Evolutionary conservation across 2,113 vertebrate genomes (phyloP), one percentile per base, ranked within the genome.

Genomic region (Vidua macroura): DNA sequence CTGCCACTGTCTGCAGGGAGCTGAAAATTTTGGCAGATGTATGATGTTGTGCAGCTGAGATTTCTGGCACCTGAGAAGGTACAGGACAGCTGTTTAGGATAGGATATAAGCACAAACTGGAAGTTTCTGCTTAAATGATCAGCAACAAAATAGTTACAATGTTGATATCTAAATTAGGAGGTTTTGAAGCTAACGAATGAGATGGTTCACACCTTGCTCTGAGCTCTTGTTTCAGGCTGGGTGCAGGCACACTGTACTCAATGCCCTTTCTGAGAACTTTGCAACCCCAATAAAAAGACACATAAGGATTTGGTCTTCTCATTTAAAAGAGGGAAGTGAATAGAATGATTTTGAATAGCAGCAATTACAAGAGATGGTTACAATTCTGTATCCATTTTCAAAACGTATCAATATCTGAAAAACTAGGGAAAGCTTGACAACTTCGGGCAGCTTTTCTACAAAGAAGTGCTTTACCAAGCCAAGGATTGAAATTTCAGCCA

Each of bases 41-140:
- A 46, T 82, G 73, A 64, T 59, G 33, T 30, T 82, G 39, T 73
- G 86, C 86, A 94, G 95, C 88, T 96, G 95, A 92, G 77, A 90
- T 91, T 96, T 95, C 69, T 96, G 91, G 83, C 95, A 94, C 86
- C 74, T 93, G 77, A 77, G 44, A 90, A 94, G 64, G 76, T 53
- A 83, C 56, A 59, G 85, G 79, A 76, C 59, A 92, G 76, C 48
- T 28, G 14, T 88, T 96, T 63, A 95, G 68, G 52, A 64, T 0
- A 78, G 52, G 31, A 86, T 51, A 48, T 87, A 90, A 95, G 60
- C 69, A 84, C 55, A 55, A 82, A 68, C 33, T 87, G 51, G 49
- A 87, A 87, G 55, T 67, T 86, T 91, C 58, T 93, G 70, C 81
- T 67, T 48, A 91, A 92, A 87, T 74, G 27, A 81, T 90, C 69